A percentile compares a stretch with the other conserved stretches of the same genome.
Evolutionary conservation across 1,140 invertebrate genomes (phyloP).

Genomic region (Microplitis demolitor): DNA sequence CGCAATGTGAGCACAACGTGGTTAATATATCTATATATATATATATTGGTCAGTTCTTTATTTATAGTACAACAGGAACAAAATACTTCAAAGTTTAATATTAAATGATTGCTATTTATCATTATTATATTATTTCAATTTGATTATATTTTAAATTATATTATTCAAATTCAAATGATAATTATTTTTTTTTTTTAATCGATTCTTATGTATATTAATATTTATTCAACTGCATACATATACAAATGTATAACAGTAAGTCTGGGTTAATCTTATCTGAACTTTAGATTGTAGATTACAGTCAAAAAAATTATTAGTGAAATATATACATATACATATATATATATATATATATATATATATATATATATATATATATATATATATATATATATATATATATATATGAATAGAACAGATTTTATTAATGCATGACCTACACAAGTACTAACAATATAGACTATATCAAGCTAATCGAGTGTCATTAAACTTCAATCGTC

Average conservation of each 20-base stretch:
- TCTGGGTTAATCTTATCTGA: neutral
- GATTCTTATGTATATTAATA: neutral
- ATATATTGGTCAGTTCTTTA: neutral
- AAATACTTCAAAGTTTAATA: neutral
- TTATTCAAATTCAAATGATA: neutral
- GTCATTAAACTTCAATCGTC: constrained; percentile 28
- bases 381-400: no score
- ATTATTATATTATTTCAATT: neutral
- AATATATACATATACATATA: no score
- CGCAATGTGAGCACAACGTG: neutral
- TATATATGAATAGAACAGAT: neutral
- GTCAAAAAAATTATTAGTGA: neutral
- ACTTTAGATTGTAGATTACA: neutral
- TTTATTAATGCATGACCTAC: neutral
- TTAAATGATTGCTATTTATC: neutral
- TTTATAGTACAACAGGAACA: neutral
- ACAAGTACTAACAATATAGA: no score
- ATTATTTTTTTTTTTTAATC: neutral
- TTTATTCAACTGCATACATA: no score
- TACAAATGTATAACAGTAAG: neutral
- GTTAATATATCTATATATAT: neutral
- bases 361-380: no score
- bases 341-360: no score
- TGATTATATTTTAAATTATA: neutral
- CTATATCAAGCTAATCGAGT: constrained; percentile 19